Evolutionary conservation across 2,888 invertebrate genomes (phyloP).

Genomic region (Tuta absoluta): DNA sequence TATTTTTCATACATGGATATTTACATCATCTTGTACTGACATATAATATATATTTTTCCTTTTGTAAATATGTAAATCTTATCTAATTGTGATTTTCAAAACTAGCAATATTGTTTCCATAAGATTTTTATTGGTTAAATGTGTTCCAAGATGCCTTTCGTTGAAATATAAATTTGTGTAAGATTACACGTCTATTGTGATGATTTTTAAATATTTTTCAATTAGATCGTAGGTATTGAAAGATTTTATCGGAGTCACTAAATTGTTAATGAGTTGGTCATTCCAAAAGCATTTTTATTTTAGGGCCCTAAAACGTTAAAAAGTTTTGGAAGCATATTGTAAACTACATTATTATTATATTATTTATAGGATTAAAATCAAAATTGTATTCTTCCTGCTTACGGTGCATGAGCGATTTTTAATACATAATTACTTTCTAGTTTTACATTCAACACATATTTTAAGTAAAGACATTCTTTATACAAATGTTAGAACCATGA

Average conservation of each 20-base stretch:
- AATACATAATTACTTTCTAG: slow-evolving; percentile 10
- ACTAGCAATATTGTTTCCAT: slow-evolving; percentile 44
- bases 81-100: slow-evolving; percentile 57
- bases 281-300: slow-evolving; percentile 32
- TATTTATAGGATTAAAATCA: slow-evolving; percentile 8
- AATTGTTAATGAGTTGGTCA: slow-evolving; percentile 32
- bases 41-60: slow-evolving; percentile 54
- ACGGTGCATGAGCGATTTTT: slow-evolving; percentile 24
- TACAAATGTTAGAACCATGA: slow-evolving; percentile 24
- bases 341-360: slow-evolving; percentile 4
- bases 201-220: slow-evolving; percentile 30
- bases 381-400: slow-evolving; percentile 30
- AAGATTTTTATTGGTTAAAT: slow-evolving; percentile 29
- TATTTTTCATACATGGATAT: slow-evolving; percentile 48
- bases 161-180: slow-evolving; percentile 12
- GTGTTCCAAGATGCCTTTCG: slow-evolving; percentile 23
- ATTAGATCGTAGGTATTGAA: slow-evolving; percentile 30
- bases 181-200: slow-evolving; percentile 31
- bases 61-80: slow-evolving; percentile 70
- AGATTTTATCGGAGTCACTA: slow-evolving; percentile 33
- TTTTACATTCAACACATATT: slow-evolving; percentile 9
- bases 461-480: slow-evolving; percentile 19
- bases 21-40: slow-evolving; percentile 48
- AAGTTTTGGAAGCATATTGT: slow-evolving; percentile 3
- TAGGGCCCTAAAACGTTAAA: slow-evolving; percentile 12